Percentiles rank a stretch among this genome's conserved stretches.
Conservation (phyloP, 1,140 invertebrate genomes). For the Pseudomyrmex cubaensis region DNA sequence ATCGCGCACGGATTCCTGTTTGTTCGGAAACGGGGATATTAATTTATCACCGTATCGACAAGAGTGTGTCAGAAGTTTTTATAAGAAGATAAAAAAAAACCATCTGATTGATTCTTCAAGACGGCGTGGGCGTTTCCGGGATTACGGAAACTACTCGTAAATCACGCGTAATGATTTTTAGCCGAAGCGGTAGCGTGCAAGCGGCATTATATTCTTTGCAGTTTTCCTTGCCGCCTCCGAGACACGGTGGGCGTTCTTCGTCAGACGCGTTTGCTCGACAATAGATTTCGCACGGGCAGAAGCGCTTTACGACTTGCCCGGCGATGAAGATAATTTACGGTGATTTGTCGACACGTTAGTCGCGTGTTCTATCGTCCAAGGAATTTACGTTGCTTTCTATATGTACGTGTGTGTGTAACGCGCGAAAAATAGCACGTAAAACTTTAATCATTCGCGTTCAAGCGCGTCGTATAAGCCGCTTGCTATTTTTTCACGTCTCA, state of each 20-base stretch:
- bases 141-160: constrained; percentile 21
- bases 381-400: constrained; percentile 41
- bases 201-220: constrained; percentile 33
- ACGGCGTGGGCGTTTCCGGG: not conserved
- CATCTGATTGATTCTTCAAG: not conserved
- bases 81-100: not conserved
- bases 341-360: constrained; percentile 54
- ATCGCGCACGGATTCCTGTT: not conserved
- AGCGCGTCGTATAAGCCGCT: not conserved
- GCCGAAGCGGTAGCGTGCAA: not conserved
- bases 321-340: constrained; percentile 57
- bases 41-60: constrained; percentile 22
- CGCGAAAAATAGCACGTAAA: constrained; percentile 43
- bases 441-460: constrained; percentile 39
- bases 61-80: not conserved
- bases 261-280: constrained; percentile 51
- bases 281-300: constrained; percentile 59
- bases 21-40: constrained; percentile 5
- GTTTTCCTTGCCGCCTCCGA: constrained; percentile 27
- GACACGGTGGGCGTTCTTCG: constrained; percentile 45
- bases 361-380: constrained; percentile 45
- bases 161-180: constrained; percentile 55
- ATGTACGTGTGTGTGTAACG: not conserved
- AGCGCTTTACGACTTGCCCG: constrained; percentile 52
- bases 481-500: constrained; percentile 11